Base-by-base conservation (phyloP, 2,888 invertebrate genomes). In the Stratiomys singularior region DNA sequence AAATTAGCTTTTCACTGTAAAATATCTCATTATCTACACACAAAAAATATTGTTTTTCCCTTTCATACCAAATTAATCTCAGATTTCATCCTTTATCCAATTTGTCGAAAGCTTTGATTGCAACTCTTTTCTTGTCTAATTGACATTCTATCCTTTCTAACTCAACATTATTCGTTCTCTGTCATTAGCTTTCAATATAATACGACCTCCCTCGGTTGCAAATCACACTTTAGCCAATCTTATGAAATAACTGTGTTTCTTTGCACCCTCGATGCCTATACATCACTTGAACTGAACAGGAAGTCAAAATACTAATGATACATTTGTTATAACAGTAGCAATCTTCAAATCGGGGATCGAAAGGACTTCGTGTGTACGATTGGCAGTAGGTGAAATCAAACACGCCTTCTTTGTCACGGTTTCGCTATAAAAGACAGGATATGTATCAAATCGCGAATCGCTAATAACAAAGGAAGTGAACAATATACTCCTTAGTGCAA, bases 401-500 rank as follows among this genome's bases (percentile, higher is more conserved):
- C 25, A 64, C 64, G 30, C 25, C 25, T 64, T 11, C 18, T 37
- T 23, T 64, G 30, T 27, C 52, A 64, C n/a, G 64, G 64, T 64
- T 27, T 30, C 37, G 30, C 9, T 28, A 64, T 30, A 64, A 64
- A 64, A 64, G 64, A 25, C 64, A 64, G 64, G 64, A 64, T 64
- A 64, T 64, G 64, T 64, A 30, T 64, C 64, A 25, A 64, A 64
- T 64, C 64, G 64, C 64, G 64, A 30, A 64, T 13, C n/a, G 30
- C 9, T 64, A 25, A 27, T 64, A 23, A 64, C 64, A 64, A 64
- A 64, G 64, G 64, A 27, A 27, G 28, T 28, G 11, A 64, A 30
- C 13, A 64, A 27, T 9, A 21, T 64, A 21, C 23, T 64, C 25
- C 11, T 25, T 64, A 25, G 27, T 37, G 37, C 9, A 9, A 37